Evolutionary conservation across 2,797 vertebrate genomes (phyloP), one percentile per base, ranked within the genome.

Genomic region (Rhinophrynus dorsalis): DNA sequence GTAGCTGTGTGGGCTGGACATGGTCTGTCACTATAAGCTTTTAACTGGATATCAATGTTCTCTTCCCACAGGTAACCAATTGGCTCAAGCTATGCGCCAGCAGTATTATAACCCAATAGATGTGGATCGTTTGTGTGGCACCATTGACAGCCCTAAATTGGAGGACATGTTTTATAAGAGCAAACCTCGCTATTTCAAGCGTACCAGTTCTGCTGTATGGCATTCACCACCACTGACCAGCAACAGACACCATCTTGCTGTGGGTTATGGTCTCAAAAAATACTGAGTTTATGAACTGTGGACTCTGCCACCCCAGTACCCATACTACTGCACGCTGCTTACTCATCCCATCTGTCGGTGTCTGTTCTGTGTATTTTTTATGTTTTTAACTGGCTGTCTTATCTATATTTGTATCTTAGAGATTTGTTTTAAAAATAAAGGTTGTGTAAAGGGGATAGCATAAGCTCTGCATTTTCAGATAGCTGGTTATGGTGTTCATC

Each of bases 121-220:
- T 6, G n/a, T 94, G 0, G 70, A 90, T 0, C 70, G 80, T 0
- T 78, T 92, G 77, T 97, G 94, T 0, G 94, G 95, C 17, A 29
- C 40, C 3, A 88, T 96, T 10, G 84, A 91, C 8, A 84, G 87
- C 0, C 93, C 91, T 0, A 90, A 69, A 62, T 84, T 98, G 75
- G 94, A 97, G 78, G 76, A 87, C 33, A 95, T 99, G 61, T 99
- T 98, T 77, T 89, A 90, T 75, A 96, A 94, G 83, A 97, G 77
- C 81, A 99, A 98, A 50, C 95, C 96, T 1, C 92, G 95, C 3
- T 98, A 95, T 79, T 92, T 94, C 65, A 97, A 98, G 77, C 93
- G 97, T 40, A 99, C 96, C 0, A 98, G 96, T 80, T 99, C 96
- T 0, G 96, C 97, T 0, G 94, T 96, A 6, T 98, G 96, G 96